phyloP scores from a whole-genome alignment of 2,113 vertebrate species.

The Hucho hucho region DNA sequence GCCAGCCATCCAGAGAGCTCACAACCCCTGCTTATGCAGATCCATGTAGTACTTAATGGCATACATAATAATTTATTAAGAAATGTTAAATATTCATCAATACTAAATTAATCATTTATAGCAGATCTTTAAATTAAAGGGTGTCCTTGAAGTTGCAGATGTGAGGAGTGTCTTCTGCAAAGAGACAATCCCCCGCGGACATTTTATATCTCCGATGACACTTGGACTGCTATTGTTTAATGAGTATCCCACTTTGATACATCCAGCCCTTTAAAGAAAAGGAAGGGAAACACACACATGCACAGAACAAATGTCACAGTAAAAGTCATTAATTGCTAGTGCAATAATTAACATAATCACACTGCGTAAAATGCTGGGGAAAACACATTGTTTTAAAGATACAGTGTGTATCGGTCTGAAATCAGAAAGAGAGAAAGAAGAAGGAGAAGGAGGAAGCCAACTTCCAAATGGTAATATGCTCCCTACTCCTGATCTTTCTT shows the following conservation, averaged over 20 bases:
- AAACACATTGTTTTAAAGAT: conserved; percentile 11
- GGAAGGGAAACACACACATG: conserved; percentile 30
- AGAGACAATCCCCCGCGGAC: conserved; percentile 60
- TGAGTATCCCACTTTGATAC: conserved; percentile 60
- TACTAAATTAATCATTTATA: conserved; percentile 77
- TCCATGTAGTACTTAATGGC: conserved; percentile 67
- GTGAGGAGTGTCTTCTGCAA: conserved; percentile 61
- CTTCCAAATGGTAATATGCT: neutral
- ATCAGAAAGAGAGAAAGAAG: neutral
- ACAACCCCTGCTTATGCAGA: conserved; percentile 55
- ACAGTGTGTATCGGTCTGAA: neutral
- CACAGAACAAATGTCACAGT: conserved; percentile 35
- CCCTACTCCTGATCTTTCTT: neutral
- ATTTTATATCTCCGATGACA: conserved; percentile 61
- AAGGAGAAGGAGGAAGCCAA: neutral
- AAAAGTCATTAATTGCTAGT: conserved; percentile 35
- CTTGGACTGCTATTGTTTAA: conserved; percentile 52
- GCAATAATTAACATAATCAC: conserved; percentile 35
- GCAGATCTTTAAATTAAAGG: conserved; percentile 74
- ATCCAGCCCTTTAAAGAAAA: conserved; percentile 27
- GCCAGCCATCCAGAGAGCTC: conserved; percentile 49
- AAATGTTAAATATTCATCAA: conserved; percentile 79
- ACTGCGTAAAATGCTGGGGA: conserved; percentile 1
- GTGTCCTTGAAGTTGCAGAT: conserved; percentile 73
- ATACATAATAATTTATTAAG: conserved; percentile 77